These are phyloP conservation scores for Drosophila ogumai DNA, from an alignment of 1,140 invertebrate genomes.

Conservation along the genomic window DNA sequence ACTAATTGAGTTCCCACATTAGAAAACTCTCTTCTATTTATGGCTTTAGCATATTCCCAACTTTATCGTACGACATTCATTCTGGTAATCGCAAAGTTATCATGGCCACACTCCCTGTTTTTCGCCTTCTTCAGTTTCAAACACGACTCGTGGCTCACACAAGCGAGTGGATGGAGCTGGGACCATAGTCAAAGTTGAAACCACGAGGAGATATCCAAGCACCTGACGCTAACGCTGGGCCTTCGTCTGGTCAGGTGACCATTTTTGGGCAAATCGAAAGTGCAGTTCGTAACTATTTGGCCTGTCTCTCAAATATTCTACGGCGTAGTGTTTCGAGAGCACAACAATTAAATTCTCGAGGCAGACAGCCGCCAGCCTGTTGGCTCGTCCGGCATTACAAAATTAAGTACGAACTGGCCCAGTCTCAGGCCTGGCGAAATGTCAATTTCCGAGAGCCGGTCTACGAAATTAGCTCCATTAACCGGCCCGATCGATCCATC, in stretches of 20 bases:
- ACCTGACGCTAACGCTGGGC: slow-evolving; percentile 69
- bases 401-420: slow-evolving; percentile 20
- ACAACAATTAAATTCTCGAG: slow-evolving; percentile 71
- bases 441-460: slow-evolving; percentile 44
- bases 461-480: slow-evolving; percentile 64
- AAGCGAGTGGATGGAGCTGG: slow-evolving; percentile 6
- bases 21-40: slow-evolving; percentile 39
- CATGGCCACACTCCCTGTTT: slow-evolving; percentile 45
- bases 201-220: slow-evolving; percentile 51
- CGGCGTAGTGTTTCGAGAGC: slow-evolving; percentile 43
- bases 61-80: slow-evolving; percentile 40
- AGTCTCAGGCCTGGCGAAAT: slow-evolving; percentile 32
- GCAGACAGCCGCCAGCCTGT: slow-evolving; percentile 45
- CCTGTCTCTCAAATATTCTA: slow-evolving; percentile 43
- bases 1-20: slow-evolving; percentile 51
- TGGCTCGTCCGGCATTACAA: slow-evolving; percentile 38
- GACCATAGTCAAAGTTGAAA: slow-evolving; percentile 9
- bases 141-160: slow-evolving; percentile 61
- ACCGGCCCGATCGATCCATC: slow-evolving; percentile 21
- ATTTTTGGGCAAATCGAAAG: slow-evolving; percentile 60
- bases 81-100: slow-evolving; percentile 39
- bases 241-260: slow-evolving; percentile 40
- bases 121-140: slow-evolving; percentile 8
- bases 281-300: slow-evolving; percentile 47
- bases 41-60: slow-evolving; percentile 12